A percentile compares a stretch with the other conserved stretches of the same genome.
phyloP scores from a whole-genome alignment of 1,140 invertebrate genomes.

The Micrasema minimum region DNA sequence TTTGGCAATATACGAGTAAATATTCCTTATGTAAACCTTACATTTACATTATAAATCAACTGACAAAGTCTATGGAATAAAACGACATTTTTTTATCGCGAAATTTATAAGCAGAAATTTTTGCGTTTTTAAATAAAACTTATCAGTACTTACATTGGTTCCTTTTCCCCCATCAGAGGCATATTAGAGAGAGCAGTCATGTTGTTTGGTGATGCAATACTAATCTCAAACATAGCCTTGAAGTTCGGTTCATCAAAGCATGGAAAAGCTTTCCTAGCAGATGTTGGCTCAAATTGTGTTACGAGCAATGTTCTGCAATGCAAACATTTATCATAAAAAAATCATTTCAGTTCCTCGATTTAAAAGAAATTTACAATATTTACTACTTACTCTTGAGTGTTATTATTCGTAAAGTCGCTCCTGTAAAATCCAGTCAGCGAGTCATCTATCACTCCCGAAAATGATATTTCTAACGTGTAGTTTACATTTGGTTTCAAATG shows the following conservation, averaged over 20 bases:
- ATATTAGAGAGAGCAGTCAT: conserved; percentile 73
- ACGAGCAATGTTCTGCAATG: conserved; percentile 67
- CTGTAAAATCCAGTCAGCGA: conserved; percentile 84
- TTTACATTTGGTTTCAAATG: conserved; percentile 57
- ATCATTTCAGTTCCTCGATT: neutral
- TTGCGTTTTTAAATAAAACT: too few relatives aligned
- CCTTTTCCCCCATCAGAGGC: conserved; percentile 61
- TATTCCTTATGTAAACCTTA: too few relatives aligned
- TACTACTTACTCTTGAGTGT: conserved; percentile 58
- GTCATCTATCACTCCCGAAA: conserved; percentile 67
- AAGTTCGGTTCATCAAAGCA: conserved; percentile 82
- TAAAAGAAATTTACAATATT: neutral
- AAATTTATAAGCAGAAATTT: too few relatives aligned
- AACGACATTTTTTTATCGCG: too few relatives aligned
- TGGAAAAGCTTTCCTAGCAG: conserved; percentile 76
- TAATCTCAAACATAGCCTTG: conserved; percentile 79
- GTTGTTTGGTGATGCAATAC: conserved; percentile 68
- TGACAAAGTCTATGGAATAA: too few relatives aligned
- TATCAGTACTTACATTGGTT: conserved; percentile 64
- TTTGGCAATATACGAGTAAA: neutral
- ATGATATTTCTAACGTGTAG: conserved; percentile 67
- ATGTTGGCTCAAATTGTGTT: conserved; percentile 78
- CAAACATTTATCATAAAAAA: neutral
- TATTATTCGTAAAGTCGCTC: conserved; percentile 66
- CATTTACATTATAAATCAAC: too few relatives aligned